Evolutionary conservation across 2,113 vertebrate genomes (phyloP), one percentile per base, ranked within the genome.

Genomic region (Eolophus roseicapilla): DNA sequence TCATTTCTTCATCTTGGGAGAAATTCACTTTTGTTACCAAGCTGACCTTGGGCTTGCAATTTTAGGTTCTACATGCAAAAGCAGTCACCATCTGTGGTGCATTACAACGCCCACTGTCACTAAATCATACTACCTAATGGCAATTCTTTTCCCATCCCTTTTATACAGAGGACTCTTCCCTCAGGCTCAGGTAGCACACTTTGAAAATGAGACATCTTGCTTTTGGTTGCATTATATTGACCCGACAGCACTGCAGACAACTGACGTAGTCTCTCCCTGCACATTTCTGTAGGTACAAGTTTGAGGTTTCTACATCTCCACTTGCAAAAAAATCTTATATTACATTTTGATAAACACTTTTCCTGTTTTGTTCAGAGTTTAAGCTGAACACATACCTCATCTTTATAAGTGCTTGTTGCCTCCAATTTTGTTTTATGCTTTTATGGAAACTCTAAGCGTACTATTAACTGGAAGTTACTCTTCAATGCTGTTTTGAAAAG

Each of bases 121-220:
- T 23, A 35, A 29, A 86, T 17, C 33, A 11, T 1, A 1, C 7
- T 29, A 9, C 17, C 53, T 25, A 9, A 47, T 0, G 4, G 17
- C 6, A 63, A 23, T 41, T 10, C 17, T 16, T 69, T 27, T 15
- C 19, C 15, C 20, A 24, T 10, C n/a, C 23, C 29, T 43, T 65
- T 11, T 41, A 41, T 41, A 13, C n/a, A 75, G 9, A 46, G 33
- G 9, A 4, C 47, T 75, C 16, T 4, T 12, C 57, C 6, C 50
- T 23, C 28, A 44, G n/a, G 24, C 47, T 60, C 15, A 31, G 14
- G 43, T 4, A 65, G 17, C 2, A 4, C 41, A 8, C 13, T 59
- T 29, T 10, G 37, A 50, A 52, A 49, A 17, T 2, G 4, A 82
- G 39, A 43, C 9, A 21, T 31, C 57, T 19, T 65, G 10, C 3